These are phyloP conservation scores for Harpagus bidentatus DNA, from an alignment of 2,113 vertebrate genomes.

Conservation along the genomic window DNA sequence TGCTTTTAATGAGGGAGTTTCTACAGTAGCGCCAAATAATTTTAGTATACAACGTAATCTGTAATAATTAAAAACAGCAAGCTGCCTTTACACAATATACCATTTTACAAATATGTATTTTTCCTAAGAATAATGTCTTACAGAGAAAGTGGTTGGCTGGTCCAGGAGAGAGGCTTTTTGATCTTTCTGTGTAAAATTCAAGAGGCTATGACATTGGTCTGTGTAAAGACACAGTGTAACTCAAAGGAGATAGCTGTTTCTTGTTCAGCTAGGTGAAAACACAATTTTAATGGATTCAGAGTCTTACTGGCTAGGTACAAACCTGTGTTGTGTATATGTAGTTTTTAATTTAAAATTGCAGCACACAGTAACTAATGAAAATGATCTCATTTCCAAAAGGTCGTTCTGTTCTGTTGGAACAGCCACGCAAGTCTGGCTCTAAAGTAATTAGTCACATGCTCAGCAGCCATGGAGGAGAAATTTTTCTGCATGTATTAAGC, in stretches of 20 bases:
- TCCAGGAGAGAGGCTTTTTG: not conserved
- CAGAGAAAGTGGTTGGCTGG: not conserved
- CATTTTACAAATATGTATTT: not conserved
- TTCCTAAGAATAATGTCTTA: not conserved
- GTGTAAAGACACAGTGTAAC: not conserved
- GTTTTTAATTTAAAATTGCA: not conserved
- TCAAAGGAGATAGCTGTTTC: not conserved
- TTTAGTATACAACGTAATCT: not conserved
- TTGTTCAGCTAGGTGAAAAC: not conserved
- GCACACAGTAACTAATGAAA: not conserved
- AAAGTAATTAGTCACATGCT: slow-evolving; percentile 99
- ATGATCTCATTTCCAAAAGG: slow-evolving; percentile 73
- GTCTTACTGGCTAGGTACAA: not conserved
- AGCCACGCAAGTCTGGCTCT: slow-evolving; percentile 96
- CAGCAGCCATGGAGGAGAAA: slow-evolving; percentile 96
- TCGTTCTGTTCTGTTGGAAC: slow-evolving; percentile 93
- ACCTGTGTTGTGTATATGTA: not conserved
- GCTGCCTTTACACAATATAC: not conserved
- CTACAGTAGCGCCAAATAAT: not conserved
- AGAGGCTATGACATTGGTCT: not conserved
- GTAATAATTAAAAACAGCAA: not conserved
- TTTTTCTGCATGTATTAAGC: slow-evolving; percentile 94
- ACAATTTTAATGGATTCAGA: not conserved
- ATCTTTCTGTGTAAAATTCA: not conserved
- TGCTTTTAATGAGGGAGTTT: not conserved